phyloP scores from a whole-genome alignment of 2,797 vertebrate species.

The Enteromius thamalakanensis region DNA sequence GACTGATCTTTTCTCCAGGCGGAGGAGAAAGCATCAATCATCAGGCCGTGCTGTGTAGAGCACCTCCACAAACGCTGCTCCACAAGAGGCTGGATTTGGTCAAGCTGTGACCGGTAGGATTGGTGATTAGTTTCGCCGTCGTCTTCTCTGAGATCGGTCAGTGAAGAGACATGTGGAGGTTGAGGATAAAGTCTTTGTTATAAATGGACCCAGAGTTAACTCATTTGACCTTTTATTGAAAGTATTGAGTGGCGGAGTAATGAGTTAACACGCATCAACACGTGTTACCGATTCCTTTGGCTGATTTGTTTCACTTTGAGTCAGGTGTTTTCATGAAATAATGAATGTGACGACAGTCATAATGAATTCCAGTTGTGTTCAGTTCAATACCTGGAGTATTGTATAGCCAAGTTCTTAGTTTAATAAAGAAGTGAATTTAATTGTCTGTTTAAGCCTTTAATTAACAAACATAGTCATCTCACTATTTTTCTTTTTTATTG shows the following conservation, averaged over 20 bases:
- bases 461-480: background rate
- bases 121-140: slow-evolving; percentile 13
- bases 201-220: background rate
- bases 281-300: background rate
- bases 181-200: background rate
- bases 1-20: slow-evolving; percentile 28
- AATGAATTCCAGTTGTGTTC: background rate
- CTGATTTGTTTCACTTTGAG: background rate
- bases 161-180: background rate
- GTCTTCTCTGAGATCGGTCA: background rate
- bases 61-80: slow-evolving; percentile 25
- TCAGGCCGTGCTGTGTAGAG: slow-evolving; percentile 52
- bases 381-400: background rate
- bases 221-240: slow-evolving; percentile 30
- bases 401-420: background rate
- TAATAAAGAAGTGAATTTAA: background rate
- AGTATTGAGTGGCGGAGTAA: slow-evolving; percentile 1
- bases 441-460: background rate
- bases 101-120: slow-evolving; percentile 37
- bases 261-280: background rate
- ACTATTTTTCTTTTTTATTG: background rate
- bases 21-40: slow-evolving; percentile 53
- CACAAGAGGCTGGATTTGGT: slow-evolving; percentile 41
- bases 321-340: background rate
- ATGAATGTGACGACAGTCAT: background rate